These are phyloP conservation scores for Pangasius macronema DNA, from an alignment of 2,797 vertebrate genomes.

Conservation along the genomic window DNA sequence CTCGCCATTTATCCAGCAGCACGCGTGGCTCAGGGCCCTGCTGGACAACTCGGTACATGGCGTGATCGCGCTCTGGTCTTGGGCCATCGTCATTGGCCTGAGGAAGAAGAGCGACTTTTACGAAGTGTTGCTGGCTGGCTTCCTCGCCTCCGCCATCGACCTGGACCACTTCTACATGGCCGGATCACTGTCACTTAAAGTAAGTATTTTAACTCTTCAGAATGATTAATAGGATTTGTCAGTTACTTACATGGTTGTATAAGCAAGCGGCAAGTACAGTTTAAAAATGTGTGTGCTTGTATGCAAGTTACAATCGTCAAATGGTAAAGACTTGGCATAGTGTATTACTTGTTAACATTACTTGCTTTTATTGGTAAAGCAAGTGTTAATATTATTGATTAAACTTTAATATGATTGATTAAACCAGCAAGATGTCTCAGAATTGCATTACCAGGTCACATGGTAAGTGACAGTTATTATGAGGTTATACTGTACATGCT, in stretches of 20 bases:
- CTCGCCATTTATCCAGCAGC: slow-evolving; percentile 82
- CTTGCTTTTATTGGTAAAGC: neutral
- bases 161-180: slow-evolving; percentile 93
- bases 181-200: slow-evolving; percentile 89
- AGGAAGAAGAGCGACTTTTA: slow-evolving; percentile 89
- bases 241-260: neutral
- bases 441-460: neutral
- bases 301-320: neutral
- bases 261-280: neutral
- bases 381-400: neutral
- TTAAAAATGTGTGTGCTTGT: neutral
- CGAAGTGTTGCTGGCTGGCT: slow-evolving; percentile 88
- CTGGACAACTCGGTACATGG: slow-evolving; percentile 88
- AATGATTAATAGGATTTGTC: neutral
- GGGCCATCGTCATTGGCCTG: slow-evolving; percentile 89
- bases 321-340: neutral
- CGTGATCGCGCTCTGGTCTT: slow-evolving; percentile 91
- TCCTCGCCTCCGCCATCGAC: slow-evolving; percentile 90
- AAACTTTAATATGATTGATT: neutral
- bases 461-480: neutral
- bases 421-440: neutral
- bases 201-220: slow-evolving; percentile 59
- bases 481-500: neutral
- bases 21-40: slow-evolving; percentile 85
- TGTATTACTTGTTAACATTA: neutral